Evolutionary conservation across 2,113 vertebrate genomes (phyloP), one percentile per base, ranked within the genome.

Genomic region (Neodon shergylaensis): DNA sequence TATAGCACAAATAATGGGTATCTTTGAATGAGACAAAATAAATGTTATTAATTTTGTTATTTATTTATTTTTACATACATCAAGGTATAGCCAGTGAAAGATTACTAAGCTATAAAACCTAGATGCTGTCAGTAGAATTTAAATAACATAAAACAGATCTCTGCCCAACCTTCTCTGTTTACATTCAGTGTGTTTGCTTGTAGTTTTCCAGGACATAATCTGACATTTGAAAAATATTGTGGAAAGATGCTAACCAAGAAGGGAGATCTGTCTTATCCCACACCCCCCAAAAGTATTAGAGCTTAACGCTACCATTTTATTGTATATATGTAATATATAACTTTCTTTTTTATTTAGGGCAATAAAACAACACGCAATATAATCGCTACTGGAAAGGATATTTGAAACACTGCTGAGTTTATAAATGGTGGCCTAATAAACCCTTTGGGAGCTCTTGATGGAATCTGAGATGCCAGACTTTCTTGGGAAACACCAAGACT

Each of bases 21-120:
- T 84, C 70, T 98, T 97, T 98, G 94, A 98, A 96, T 98, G 96
- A 91, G 90, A 61, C 77, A 94, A 97, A 97, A 98, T 97, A 98
- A 96, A 88, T 97, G 85, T 68, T 94, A 66, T 90, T 97, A 79
- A 96, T 95, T 95, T 63, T 97, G 90, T 96, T 98, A 97, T 97
- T 97, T 98, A 97, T 95, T 87, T 92, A 92, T 98, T 82, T 97
- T 90, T 96, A 98, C 96, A 96, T 97, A 93, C 22, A 96, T 95
- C 91, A 90, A 90, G 39, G 52, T 54, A 82, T 63, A 92, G 74
- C 93, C 74, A 78, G 28, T 90, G 61, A 93, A 94, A 86, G 88
- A 13, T 93, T 88, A 78, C 70, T 76, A 88, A 65, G 85, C n/a
- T 89, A 66, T 92, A 87, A 96, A 90, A 73, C 91, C 39, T 91